Percentiles rank a stretch among this genome's conserved stretches.
Conservation (phyloP, 2,113 vertebrate genomes). For the Apus apus region DNA sequence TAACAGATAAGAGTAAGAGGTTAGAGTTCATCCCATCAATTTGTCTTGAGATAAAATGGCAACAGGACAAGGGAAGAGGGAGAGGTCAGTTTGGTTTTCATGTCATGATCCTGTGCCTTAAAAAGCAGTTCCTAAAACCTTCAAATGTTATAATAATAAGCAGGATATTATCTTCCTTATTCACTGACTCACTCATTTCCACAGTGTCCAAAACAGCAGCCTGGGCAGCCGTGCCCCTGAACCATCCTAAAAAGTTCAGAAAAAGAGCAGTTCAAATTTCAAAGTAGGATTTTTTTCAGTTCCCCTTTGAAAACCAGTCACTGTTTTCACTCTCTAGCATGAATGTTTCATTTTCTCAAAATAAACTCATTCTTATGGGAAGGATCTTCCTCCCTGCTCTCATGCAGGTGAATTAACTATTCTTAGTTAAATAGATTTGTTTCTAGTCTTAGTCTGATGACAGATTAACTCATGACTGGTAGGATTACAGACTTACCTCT, state of each 20-base stretch:
- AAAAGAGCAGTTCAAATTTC: neutral
- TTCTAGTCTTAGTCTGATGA: slow-evolving; percentile 46
- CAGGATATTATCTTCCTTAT: neutral
- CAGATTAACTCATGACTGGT: slow-evolving; percentile 52
- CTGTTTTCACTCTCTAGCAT: neutral
- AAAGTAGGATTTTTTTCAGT: neutral
- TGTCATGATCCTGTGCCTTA: rapidly evolving
- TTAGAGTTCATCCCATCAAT: neutral
- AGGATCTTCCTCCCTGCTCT: neutral
- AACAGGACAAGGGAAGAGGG: neutral
- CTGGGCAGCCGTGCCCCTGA: neutral
- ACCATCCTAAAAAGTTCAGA: neutral
- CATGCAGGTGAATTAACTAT: slow-evolving; percentile 57
- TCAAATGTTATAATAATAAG: neutral
- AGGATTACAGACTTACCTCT: slow-evolving; percentile 58
- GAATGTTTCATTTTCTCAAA: neutral
- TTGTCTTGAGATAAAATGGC: neutral
- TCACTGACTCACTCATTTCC: slow-evolving; percentile 26
- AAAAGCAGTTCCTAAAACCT: neutral
- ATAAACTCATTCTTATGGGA: neutral
- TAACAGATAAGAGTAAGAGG: slow-evolving; percentile 8
- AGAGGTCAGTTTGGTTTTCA: neutral
- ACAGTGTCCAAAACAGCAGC: neutral
- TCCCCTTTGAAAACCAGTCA: neutral
- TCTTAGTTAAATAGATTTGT: slow-evolving; percentile 60